These are phyloP conservation scores for Ecliptopera silaceata DNA, from an alignment of 2,888 invertebrate species.

Conservation along the genomic window DNA sequence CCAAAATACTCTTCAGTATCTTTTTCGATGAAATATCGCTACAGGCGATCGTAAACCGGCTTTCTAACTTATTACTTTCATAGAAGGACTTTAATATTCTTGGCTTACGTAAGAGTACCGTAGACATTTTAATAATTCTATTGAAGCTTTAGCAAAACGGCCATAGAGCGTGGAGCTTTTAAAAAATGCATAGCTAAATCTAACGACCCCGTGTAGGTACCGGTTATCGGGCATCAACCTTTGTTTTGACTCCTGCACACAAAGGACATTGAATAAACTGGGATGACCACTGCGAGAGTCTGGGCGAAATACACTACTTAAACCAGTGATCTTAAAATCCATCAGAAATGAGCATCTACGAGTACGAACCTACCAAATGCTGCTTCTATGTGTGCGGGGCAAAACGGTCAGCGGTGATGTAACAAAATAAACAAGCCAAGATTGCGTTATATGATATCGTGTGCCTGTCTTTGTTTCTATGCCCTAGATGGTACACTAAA, in stretches of 20 bases:
- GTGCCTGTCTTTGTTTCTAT: slow-evolving; percentile 25
- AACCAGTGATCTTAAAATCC: not conserved
- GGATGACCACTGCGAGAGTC: not conserved
- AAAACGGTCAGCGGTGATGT: slow-evolving; percentile 43
- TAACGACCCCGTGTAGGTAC: not conserved
- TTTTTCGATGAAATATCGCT: not conserved
- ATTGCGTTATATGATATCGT: slow-evolving; percentile 44
- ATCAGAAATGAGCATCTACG: not conserved
- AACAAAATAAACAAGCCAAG: slow-evolving; percentile 44
- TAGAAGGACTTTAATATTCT: slow-evolving; percentile 1
- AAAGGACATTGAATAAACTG: not conserved
- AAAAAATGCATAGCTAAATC: slow-evolving; percentile 12
- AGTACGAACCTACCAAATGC: not conserved
- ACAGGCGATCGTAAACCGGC: slow-evolving; percentile 1
- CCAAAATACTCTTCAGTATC: not conserved
- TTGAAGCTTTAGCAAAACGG: not conserved
- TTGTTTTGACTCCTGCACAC: not conserved
- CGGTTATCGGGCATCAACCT: slow-evolving; percentile 16
- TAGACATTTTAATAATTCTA: not conserved
- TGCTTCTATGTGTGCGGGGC: slow-evolving; percentile 2
- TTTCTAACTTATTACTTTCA: slow-evolving; percentile 3
- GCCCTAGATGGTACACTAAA: slow-evolving; percentile 30
- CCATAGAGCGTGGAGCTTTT: not conserved
- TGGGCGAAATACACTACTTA: no score
- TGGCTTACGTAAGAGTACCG: not conserved